A percentile compares a stretch with the other conserved stretches of the same genome.
phyloP scores from a whole-genome alignment of 2,888 invertebrate species.

The Lasioglossum figueresi region DNA sequence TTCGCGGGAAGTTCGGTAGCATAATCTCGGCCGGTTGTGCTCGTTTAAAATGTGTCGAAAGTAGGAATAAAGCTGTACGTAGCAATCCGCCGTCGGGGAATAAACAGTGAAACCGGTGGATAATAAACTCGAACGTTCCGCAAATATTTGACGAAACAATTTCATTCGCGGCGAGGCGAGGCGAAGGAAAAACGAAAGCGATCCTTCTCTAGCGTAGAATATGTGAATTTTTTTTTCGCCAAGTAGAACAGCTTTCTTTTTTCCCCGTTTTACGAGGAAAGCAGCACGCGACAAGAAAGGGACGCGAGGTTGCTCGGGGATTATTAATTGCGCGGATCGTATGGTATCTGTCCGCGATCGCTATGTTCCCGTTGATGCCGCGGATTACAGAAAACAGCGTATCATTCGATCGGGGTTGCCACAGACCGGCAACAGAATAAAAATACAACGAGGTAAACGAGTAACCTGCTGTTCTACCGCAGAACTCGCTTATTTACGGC shows the following conservation, averaged over 20 bases:
- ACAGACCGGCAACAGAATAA: slow-evolving; percentile 13
- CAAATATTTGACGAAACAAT: not conserved
- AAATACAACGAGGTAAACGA: slow-evolving; percentile 43
- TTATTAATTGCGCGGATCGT: slow-evolving; percentile 25
- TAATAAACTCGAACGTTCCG: not conserved
- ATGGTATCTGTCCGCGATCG: not conserved
- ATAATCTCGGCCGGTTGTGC: not conserved
- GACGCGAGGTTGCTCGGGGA: not conserved
- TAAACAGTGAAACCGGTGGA: not conserved
- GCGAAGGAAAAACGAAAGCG: not conserved
- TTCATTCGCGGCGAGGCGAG: not conserved
- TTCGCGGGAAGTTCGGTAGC: not conserved
- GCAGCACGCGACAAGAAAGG: not conserved
- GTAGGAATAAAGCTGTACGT: not conserved
- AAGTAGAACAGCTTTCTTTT: not conserved
- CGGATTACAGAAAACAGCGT: slow-evolving; percentile 20
- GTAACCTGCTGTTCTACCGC: slow-evolving; percentile 41
- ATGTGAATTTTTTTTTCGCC: not conserved
- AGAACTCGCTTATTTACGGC: slow-evolving; percentile 38
- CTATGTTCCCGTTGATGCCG: not conserved
- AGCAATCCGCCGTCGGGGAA: not conserved
- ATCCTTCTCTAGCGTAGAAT: not conserved
- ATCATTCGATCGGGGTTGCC: not conserved
- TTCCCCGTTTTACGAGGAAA: not conserved
- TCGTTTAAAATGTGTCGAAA: not conserved